Percentiles rank a stretch among this genome's conserved stretches.
These are phyloP conservation scores for Cyrtodaria siliqua DNA, from an alignment of 2,888 invertebrate genomes.

Conservation along the genomic window DNA sequence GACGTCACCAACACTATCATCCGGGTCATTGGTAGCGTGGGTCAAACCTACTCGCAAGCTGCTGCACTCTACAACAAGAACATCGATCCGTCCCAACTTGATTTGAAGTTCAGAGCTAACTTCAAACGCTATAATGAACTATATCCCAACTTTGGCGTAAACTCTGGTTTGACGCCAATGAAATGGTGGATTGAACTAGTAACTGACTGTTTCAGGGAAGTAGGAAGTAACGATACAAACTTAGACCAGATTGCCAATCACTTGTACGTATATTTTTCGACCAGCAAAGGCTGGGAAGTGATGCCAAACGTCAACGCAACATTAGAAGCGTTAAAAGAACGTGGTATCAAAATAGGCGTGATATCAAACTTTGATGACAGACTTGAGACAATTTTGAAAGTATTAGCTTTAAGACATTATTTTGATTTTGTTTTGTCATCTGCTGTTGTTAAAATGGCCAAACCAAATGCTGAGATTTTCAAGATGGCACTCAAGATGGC, in stretches of 20 bases:
- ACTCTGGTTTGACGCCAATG: conserved; percentile 90
- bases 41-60: conserved; percentile 91
- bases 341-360: conserved; percentile 89
- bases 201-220: conserved; percentile 89
- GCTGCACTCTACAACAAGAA: conserved; percentile 90
- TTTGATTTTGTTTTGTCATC: conserved; percentile 94
- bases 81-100: conserved; percentile 87
- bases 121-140: conserved; percentile 89
- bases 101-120: conserved; percentile 89
- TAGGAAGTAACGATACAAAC: conserved; percentile 65
- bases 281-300: conserved; percentile 91
- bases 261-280: conserved; percentile 89
- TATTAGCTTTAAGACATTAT: conserved; percentile 89
- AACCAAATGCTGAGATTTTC: conserved; percentile 92
- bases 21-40: conserved; percentile 90
- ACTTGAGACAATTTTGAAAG: conserved; percentile 90
- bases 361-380: conserved; percentile 96
- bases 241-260: conserved; percentile 79
- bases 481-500: conserved; percentile 88
- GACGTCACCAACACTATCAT: conserved; percentile 95
- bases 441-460: conserved; percentile 91
- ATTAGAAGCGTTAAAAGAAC: conserved; percentile 65
- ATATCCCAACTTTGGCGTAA: conserved; percentile 93
- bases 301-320: conserved; percentile 77
- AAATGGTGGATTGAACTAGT: conserved; percentile 94